A percentile compares a stretch with the other conserved stretches of the same genome.
These are phyloP conservation scores for Cyclopterus lumpus DNA, from an alignment of 2,797 vertebrate genomes.

Conservation along the genomic window DNA sequence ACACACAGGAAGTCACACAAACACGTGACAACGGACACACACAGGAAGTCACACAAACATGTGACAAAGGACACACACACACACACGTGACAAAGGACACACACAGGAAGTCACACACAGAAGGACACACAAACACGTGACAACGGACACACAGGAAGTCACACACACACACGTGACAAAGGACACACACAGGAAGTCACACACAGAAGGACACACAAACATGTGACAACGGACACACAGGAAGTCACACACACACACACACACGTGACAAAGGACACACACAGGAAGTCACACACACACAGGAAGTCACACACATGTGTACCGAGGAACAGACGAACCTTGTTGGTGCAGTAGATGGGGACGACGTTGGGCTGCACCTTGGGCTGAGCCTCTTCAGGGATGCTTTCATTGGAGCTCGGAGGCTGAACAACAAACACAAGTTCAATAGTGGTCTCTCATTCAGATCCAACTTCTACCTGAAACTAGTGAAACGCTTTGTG, in stretches of 20 bases:
- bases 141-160: background rate
- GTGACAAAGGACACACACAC: background rate
- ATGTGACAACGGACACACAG: background rate
- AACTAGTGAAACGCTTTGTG: too few species aligned
- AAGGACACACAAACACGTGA: background rate
- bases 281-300: too few species aligned
- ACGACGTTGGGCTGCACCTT: conserved; percentile 87
- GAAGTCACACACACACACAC: too few species aligned
- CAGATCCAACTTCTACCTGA: background rate
- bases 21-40: too few species aligned
- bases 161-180: too few species aligned
- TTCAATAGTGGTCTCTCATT: too few species aligned
- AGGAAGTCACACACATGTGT: background rate
- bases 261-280: too few species aligned
- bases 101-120: too few species aligned
- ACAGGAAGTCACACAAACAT: background rate
- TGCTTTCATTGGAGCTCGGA: conserved; percentile 82
- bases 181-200: too few species aligned
- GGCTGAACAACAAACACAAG: conserved; percentile 75
- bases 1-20: too few species aligned
- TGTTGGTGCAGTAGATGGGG: conserved; percentile 89
- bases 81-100: too few species aligned
- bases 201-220: background rate
- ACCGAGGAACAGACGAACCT: conserved; percentile 78
- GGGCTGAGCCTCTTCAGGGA: conserved; percentile 79